Evolutionary conservation across 2,797 vertebrate species (phyloP).

Genomic region (Pseudocheirus occidentalis): DNA sequence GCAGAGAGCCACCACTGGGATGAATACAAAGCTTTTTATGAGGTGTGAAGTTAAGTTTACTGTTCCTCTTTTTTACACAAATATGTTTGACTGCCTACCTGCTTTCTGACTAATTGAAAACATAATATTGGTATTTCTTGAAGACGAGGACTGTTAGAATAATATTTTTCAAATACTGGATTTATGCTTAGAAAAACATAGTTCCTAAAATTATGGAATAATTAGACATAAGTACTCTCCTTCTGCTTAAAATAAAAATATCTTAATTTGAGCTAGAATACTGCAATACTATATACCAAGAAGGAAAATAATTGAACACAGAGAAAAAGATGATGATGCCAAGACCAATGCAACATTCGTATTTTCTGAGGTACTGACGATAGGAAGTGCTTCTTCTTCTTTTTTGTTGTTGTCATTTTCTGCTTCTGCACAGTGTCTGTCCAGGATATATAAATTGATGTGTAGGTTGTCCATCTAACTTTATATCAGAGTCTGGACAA

Average conservation of each 20-base stretch:
- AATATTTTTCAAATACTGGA: conserved; percentile 80
- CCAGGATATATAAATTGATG: not conserved
- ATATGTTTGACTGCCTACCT: conserved; percentile 80
- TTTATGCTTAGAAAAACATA: conserved; percentile 65
- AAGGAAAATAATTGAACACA: conserved; percentile 54
- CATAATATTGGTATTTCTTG: conserved; percentile 82
- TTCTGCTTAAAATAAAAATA: conserved; percentile 78
- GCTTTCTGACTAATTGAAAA: conserved; percentile 84
- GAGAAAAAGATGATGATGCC: conserved; percentile 53
- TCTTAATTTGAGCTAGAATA: conserved; percentile 68
- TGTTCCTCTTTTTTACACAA: conserved; percentile 79
- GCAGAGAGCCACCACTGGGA: conserved; percentile 96
- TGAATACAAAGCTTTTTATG: conserved; percentile 95
- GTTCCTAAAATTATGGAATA: conserved; percentile 64
- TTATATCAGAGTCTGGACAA: not conserved
- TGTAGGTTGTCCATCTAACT: not conserved
- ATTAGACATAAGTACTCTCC: conserved; percentile 67
- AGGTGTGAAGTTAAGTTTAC: conserved; percentile 89
- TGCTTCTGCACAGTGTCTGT: not conserved
- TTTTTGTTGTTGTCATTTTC: conserved; percentile 39
- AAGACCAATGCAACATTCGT: conserved; percentile 23
- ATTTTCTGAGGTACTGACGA: conserved; percentile 12
- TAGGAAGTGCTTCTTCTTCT: conserved; percentile 35
- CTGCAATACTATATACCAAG: conserved; percentile 50
- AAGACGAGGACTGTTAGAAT: conserved; percentile 73